Conservation (phyloP, 2,888 invertebrate genomes). For the Nebria salina region DNA sequence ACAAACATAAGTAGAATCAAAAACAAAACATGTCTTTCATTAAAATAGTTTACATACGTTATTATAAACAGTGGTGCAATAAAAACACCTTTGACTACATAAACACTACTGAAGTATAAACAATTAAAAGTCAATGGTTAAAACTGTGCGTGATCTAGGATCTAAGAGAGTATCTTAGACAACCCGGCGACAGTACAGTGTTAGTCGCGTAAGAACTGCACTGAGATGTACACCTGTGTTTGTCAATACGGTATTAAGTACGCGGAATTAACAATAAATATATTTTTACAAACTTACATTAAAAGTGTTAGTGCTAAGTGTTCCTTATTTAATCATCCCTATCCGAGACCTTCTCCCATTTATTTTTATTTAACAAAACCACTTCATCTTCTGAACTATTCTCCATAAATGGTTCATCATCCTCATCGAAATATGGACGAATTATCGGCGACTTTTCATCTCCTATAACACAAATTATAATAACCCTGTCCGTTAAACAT, state of each 20-base stretch:
- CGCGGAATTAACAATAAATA: neutral
- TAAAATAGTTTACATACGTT: neutral
- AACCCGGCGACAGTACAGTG: neutral
- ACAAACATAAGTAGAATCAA: neutral
- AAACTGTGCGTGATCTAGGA: neutral
- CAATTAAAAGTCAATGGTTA: neutral
- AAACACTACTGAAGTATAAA: neutral
- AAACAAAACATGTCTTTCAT: neutral
- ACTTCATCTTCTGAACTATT: slow-evolving; percentile 69
- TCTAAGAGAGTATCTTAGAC: neutral
- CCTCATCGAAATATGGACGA: slow-evolving; percentile 78
- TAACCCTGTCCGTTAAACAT: neutral
- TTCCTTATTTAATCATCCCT: neutral
- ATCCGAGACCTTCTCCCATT: slow-evolving; percentile 20
- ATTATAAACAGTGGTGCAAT: neutral
- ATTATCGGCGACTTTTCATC: slow-evolving; percentile 56
- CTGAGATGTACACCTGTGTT: neutral
- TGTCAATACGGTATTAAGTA: neutral
- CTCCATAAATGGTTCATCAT: slow-evolving; percentile 69
- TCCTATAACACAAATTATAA: slow-evolving; percentile 43
- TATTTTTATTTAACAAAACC: slow-evolving; percentile 61
- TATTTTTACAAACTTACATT: neutral
- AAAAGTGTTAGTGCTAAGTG: neutral
- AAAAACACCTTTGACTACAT: neutral
- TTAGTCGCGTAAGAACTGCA: neutral